Percentiles rank a stretch among this genome's conserved stretches.
Evolutionary conservation across 2,797 vertebrate genomes (phyloP).

Genomic region (Periparus ater): DNA sequence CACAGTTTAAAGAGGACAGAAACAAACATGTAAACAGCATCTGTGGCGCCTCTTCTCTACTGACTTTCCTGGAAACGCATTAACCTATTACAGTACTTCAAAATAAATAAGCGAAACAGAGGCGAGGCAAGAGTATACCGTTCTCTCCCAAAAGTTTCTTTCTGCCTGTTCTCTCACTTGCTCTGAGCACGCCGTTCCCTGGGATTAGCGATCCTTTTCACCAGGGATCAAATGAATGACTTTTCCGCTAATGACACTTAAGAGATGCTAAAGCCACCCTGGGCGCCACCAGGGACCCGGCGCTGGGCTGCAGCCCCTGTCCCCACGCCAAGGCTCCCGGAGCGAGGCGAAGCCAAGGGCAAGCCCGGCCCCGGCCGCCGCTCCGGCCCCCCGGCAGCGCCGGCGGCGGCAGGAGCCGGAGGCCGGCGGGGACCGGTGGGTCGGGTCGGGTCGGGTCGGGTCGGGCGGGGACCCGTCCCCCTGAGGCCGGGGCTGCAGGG

Average conservation of each 20-base stretch:
- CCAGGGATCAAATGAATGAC: slow-evolving; percentile 7
- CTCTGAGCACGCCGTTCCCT: not conserved
- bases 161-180: not conserved
- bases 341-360: not conserved
- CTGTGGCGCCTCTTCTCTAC: not conserved
- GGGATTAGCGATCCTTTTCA: not conserved
- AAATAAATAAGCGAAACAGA: not conserved
- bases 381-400: not conserved
- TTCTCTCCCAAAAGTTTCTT: slow-evolving; percentile 36
- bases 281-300: not conserved
- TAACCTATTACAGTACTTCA: not conserved
- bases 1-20: not conserved
- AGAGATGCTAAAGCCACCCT: not conserved
- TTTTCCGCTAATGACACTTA: not conserved
- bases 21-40: slow-evolving; percentile 7
- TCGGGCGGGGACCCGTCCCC: not conserved
- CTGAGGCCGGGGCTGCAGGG: not conserved
- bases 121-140: not conserved
- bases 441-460: too few species aligned
- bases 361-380: not conserved
- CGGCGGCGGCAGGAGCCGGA: not conserved
- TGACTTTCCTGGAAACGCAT: not conserved
- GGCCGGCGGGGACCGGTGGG: not conserved
- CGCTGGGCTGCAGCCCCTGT: not conserved
- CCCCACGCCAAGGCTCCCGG: not conserved